Conservation (phyloP, 2,797 vertebrate genomes). For the Sebastes alutus region DNA sequence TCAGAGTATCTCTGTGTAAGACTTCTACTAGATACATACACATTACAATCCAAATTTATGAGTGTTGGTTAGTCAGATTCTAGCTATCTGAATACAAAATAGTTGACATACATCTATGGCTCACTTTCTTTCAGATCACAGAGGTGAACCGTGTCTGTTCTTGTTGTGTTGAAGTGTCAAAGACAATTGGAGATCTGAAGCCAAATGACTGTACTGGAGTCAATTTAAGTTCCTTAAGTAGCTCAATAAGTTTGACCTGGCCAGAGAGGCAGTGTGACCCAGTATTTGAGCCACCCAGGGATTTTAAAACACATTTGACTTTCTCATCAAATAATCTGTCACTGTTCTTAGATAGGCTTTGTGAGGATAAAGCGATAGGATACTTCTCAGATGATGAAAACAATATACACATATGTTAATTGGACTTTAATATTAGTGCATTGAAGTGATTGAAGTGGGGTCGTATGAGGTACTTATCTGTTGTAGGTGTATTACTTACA, state of each 20-base stretch:
- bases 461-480: too few species aligned
- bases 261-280: background rate
- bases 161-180: background rate
- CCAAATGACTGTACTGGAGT: background rate
- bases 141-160: background rate
- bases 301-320: background rate
- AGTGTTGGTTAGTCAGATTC: background rate
- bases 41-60: background rate
- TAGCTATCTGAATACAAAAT: background rate
- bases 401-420: background rate
- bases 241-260: background rate
- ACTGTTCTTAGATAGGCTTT: background rate
- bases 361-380: fast-evolving
- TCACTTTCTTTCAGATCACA: background rate
- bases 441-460: too few species aligned
- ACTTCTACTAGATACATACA: background rate
- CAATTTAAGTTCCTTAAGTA: background rate
- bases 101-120: background rate
- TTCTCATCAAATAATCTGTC: background rate
- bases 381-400: background rate
- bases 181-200: background rate
- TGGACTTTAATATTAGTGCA: background rate
- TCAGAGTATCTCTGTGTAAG: background rate
- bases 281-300: background rate
- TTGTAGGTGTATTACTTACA: too few species aligned